Evolutionary conservation across 2,888 invertebrate species (phyloP).

Genomic region (Drosophila recens): DNA sequence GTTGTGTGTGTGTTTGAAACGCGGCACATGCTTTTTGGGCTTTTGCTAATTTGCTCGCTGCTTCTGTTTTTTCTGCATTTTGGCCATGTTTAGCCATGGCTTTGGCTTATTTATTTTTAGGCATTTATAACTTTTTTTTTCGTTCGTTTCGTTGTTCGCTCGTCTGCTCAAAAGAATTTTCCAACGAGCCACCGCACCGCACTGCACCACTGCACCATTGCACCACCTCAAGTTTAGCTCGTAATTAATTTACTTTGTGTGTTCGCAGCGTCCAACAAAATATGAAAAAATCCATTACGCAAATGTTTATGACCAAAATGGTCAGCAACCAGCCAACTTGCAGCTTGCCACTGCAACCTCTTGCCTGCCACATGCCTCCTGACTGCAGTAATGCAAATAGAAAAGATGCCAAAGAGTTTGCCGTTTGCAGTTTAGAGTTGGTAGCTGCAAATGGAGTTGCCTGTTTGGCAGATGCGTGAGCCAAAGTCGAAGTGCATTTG

Average conservation of each 20-base stretch:
- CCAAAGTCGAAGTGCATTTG: slow-evolving; percentile 65
- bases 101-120: slow-evolving; percentile 72
- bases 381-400: slow-evolving; percentile 71
- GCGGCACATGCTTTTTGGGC: slow-evolving; percentile 68
- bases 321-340: slow-evolving; percentile 55
- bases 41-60: slow-evolving; percentile 75
- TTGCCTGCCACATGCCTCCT: slow-evolving; percentile 2
- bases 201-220: slow-evolving; percentile 21
- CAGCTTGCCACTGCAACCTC: slow-evolving; percentile 15
- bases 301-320: slow-evolving; percentile 82
- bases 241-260: slow-evolving; percentile 81
- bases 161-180: slow-evolving; percentile 54
- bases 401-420: slow-evolving; percentile 72
- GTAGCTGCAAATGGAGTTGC: slow-evolving; percentile 65
- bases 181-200: slow-evolving; percentile 51
- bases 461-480: slow-evolving; percentile 59
- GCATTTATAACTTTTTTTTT: slow-evolving; percentile 69
- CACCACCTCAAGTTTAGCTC: slow-evolving; percentile 53
- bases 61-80: slow-evolving; percentile 71
- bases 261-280: slow-evolving; percentile 74
- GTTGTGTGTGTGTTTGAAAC: slow-evolving; percentile 39
- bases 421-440: slow-evolving; percentile 20
- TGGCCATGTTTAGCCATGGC: slow-evolving; percentile 61
- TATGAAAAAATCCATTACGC: slow-evolving; percentile 82
- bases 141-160: slow-evolving; percentile 2